Evolutionary conservation across 2,797 vertebrate genomes (phyloP).

Genomic region (Dipus sagitta): DNA sequence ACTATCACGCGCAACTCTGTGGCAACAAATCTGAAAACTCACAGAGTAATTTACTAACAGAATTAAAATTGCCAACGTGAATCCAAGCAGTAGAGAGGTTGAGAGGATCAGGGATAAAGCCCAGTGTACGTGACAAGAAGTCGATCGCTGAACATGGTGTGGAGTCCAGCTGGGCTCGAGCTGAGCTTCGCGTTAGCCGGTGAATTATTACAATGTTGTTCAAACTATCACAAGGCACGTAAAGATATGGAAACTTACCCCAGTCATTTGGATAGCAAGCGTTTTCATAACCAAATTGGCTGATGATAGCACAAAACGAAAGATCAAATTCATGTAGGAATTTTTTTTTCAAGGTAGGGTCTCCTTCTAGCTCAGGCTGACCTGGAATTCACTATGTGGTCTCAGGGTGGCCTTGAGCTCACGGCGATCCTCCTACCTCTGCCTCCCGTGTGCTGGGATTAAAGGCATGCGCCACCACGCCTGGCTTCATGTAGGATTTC

Average conservation of each 20-base stretch:
- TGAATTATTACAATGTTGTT: constrained; percentile 4
- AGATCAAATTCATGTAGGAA: not conserved
- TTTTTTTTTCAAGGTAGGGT: not conserved
- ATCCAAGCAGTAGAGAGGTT: not conserved
- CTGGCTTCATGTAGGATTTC: not conserved
- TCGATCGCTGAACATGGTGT: not conserved
- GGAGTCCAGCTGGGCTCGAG: constrained; percentile 4
- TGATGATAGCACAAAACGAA: not conserved
- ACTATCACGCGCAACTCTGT: not conserved
- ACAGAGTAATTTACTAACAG: constrained; percentile 20
- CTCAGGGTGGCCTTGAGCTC: too few species aligned
- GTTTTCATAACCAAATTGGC: constrained; percentile 22
- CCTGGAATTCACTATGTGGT: too few species aligned
- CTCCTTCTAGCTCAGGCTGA: too few species aligned
- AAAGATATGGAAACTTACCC: not conserved
- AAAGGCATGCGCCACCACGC: too few species aligned
- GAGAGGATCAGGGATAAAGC: constrained; percentile 31
- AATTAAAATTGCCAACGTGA: not conserved
- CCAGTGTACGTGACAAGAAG: not conserved
- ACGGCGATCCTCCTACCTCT: too few species aligned
- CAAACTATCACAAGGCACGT: not conserved
- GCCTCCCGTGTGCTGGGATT: too few species aligned
- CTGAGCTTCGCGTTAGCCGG: not conserved
- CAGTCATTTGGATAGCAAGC: not conserved
- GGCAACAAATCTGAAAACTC: constrained; percentile 13